Percentiles rank a stretch among this genome's conserved stretches.
phyloP scores from a whole-genome alignment of 2,888 invertebrate species.

The Torymus texanus region DNA sequence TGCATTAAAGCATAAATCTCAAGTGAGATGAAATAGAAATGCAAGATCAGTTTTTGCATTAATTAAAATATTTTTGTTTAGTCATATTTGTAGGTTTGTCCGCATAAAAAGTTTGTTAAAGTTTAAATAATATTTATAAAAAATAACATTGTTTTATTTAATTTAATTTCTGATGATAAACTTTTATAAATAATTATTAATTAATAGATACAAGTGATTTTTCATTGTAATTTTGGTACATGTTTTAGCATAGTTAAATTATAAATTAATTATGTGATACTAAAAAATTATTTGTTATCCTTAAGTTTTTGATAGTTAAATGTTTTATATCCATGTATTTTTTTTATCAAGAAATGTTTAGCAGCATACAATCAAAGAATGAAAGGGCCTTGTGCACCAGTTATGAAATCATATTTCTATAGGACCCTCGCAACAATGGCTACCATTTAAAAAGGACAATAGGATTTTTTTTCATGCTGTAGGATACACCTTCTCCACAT shows the following conservation, averaged over 20 bases:
- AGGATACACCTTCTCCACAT: constrained; percentile 30
- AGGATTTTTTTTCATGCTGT: constrained; percentile 60
- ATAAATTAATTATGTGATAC: no score
- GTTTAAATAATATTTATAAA: no score
- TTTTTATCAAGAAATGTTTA: no score
- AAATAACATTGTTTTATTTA: no score
- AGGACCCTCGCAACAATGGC: constrained; percentile 61
- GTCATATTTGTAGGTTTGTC: no score
- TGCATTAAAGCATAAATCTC: constrained; percentile 9
- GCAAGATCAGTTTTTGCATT: no score
- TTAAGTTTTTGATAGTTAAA: no score
- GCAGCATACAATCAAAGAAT: background rate
- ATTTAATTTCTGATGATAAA: background rate
- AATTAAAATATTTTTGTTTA: no score
- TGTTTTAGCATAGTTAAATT: background rate
- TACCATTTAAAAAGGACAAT: constrained; percentile 59
- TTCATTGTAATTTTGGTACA: background rate
- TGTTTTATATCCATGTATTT: no score
- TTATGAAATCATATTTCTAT: constrained; percentile 68
- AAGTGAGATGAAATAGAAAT: background rate
- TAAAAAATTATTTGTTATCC: no score
- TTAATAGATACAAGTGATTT: background rate
- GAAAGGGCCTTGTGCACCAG: constrained; percentile 14
- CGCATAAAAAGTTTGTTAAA: no score
- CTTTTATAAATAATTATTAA: constrained; percentile 25